phyloP scores from a whole-genome alignment of 2,888 invertebrate species.

The Hartigia nigra region DNA sequence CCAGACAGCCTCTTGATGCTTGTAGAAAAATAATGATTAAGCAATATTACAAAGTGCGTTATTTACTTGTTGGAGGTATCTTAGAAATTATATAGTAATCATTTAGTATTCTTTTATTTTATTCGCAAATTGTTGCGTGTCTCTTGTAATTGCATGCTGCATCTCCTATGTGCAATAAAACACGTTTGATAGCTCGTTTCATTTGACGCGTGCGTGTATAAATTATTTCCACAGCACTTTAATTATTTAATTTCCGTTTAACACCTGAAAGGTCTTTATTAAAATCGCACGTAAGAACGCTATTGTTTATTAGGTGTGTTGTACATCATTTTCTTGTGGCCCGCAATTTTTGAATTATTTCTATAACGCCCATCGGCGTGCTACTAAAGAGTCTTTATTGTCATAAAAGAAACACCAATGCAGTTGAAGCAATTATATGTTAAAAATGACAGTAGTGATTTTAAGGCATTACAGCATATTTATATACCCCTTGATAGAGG shows the following conservation, averaged over 20 bases:
- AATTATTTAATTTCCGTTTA: neutral
- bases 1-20: too few relatives aligned
- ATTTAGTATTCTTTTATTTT: too few relatives aligned
- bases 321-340: neutral
- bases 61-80: too few relatives aligned
- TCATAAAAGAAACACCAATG: neutral
- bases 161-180: neutral
- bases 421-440: neutral
- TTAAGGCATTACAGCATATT: neutral
- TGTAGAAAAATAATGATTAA: too few relatives aligned
- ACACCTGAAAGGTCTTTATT: neutral
- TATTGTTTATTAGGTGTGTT: neutral
- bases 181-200: neutral
- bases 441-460: neutral
- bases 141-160: neutral
- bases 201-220: neutral
- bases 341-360: neutral
- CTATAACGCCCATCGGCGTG: neutral
- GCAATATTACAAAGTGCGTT: too few relatives aligned
- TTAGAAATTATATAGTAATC: too few relatives aligned
- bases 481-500: neutral
- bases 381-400: neutral
- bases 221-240: neutral
- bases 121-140: too few relatives aligned
- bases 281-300: neutral